phyloP scores from a whole-genome alignment of 2,797 vertebrate genomes.

The Amazona ochrocephala region DNA sequence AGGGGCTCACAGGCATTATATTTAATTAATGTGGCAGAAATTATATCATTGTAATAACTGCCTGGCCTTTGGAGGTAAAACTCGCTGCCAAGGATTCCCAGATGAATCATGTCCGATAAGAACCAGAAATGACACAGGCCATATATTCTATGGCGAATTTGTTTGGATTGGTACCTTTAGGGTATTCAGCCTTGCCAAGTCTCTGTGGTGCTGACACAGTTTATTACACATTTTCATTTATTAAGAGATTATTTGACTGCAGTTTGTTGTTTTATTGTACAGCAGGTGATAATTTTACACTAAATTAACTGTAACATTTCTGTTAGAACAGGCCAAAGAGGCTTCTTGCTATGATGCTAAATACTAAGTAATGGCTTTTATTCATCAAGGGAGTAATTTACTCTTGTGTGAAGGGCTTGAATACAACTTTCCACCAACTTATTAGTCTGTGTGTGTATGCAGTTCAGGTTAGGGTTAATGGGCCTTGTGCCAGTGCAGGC shows the following conservation, averaged over 20 bases:
- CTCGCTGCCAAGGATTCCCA: slow-evolving; percentile 52
- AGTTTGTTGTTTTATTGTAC: slow-evolving; percentile 73
- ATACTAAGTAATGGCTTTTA: slow-evolving; percentile 67
- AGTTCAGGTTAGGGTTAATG: slow-evolving; percentile 35
- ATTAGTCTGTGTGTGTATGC: background rate
- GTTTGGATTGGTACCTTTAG: slow-evolving; percentile 70
- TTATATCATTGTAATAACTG: slow-evolving; percentile 55
- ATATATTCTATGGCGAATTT: slow-evolving; percentile 61
- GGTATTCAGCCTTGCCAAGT: slow-evolving; percentile 66
- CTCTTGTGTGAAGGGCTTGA: slow-evolving; percentile 2
- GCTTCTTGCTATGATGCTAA: slow-evolving; percentile 68
- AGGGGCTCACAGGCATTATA: slow-evolving; percentile 36
- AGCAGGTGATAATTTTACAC: slow-evolving; percentile 73
- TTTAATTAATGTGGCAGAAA: slow-evolving; percentile 67
- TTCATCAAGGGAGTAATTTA: slow-evolving; percentile 55
- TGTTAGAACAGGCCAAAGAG: slow-evolving; percentile 61
- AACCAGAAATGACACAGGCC: slow-evolving; percentile 52
- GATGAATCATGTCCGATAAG: slow-evolving; percentile 62
- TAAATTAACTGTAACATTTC: slow-evolving; percentile 72
- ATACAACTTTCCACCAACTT: slow-evolving; percentile 22
- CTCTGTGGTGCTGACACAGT: slow-evolving; percentile 61
- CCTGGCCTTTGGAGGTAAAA: slow-evolving; percentile 54
- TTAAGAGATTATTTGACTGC: slow-evolving; percentile 72
- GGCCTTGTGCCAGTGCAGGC: background rate
- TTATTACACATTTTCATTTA: slow-evolving; percentile 74